These are phyloP conservation scores for Mirza zaza DNA, from an alignment of 2,113 vertebrate genomes.

Conservation along the genomic window DNA sequence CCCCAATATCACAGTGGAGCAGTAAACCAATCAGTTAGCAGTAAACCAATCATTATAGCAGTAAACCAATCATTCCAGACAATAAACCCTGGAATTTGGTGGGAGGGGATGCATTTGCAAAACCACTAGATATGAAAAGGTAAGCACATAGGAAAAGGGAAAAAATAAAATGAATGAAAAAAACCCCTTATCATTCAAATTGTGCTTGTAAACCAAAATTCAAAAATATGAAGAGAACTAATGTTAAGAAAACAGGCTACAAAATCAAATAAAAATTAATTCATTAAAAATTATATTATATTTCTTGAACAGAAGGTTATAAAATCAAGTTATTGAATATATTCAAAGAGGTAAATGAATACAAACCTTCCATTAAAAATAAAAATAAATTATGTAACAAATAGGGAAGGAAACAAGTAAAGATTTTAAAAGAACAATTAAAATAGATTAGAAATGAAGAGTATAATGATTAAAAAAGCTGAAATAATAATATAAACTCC, in stretches of 20 bases:
- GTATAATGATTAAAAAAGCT: neutral
- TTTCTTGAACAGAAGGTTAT: neutral
- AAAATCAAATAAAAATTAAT: constrained; percentile 28
- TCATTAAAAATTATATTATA: neutral
- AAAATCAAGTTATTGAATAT: neutral
- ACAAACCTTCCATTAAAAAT: neutral
- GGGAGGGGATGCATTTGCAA: too few relatives aligned
- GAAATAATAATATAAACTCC: neutral
- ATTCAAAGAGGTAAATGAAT: neutral
- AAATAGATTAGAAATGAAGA: neutral
- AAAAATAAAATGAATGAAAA: neutral
- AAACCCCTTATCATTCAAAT: neutral
- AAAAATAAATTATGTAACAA: neutral
- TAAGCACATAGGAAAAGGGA: neutral
- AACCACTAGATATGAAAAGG: neutral
- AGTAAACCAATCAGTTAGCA: neutral
- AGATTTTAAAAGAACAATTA: neutral
- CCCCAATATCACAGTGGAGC: neutral
- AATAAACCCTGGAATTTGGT: neutral
- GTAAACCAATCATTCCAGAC: neutral
- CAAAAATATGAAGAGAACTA: neutral
- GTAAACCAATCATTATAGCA: neutral
- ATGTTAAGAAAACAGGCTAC: neutral
- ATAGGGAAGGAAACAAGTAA: neutral
- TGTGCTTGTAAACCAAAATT: neutral